Evolutionary conservation across 2,113 vertebrate genomes (phyloP).

Genomic region (Isurus oxyrinchus): DNA sequence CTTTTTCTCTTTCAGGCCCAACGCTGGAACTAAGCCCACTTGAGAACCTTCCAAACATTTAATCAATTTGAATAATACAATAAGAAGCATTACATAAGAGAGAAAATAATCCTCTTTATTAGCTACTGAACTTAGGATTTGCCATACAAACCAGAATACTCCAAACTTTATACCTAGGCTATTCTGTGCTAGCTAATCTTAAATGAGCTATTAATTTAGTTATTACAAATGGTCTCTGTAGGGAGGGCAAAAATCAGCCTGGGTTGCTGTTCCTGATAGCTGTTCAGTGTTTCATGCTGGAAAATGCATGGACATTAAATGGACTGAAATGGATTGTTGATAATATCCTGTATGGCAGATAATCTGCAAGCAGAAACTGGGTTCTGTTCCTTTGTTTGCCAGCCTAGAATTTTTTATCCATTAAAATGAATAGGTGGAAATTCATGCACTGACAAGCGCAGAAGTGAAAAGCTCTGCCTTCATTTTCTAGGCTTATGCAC

Average conservation of each 20-base stretch:
- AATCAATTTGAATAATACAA: not conserved
- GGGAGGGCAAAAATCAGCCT: not conserved
- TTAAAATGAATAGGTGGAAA: not conserved
- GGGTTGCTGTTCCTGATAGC: not conserved
- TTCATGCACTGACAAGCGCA: not conserved
- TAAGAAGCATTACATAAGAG: not conserved
- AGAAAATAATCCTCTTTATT: not conserved
- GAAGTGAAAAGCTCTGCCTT: not conserved
- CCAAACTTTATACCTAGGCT: not conserved
- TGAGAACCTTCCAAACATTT: not conserved
- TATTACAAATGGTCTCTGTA: not conserved
- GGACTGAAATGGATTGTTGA: not conserved
- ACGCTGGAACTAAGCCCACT: not conserved
- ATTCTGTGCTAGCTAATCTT: not conserved
- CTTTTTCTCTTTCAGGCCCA: not conserved
- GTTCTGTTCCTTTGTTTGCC: not conserved
- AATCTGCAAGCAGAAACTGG: not conserved
- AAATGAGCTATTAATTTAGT: not conserved
- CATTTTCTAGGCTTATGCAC: not conserved
- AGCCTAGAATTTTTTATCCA: not conserved
- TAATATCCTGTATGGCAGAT: not conserved
- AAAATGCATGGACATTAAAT: not conserved
- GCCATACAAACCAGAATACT: not conserved
- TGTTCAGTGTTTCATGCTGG: not conserved
- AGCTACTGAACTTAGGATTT: not conserved